Conservation (phyloP, 2,797 vertebrate genomes). For the Phaenicophaeus curvirostris region DNA sequence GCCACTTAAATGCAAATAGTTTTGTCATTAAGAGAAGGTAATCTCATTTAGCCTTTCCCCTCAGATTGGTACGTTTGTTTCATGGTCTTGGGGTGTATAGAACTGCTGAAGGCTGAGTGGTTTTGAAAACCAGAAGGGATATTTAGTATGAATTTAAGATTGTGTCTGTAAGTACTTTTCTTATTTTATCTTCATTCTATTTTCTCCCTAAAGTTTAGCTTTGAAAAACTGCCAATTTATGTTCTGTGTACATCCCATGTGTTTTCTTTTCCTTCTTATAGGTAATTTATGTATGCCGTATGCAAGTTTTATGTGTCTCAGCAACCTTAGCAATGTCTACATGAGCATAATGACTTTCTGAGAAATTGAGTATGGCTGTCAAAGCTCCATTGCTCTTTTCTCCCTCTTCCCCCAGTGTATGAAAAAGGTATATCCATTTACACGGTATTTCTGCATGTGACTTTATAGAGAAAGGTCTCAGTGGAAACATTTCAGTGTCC, state of each 20-base stretch:
- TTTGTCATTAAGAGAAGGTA: conserved; percentile 25
- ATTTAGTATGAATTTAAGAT: not conserved
- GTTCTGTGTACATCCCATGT: not conserved
- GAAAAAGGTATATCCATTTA: not conserved
- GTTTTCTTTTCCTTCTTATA: not conserved
- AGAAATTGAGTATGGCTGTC: not conserved
- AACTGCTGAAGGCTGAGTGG: not conserved
- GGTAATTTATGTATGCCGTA: not conserved
- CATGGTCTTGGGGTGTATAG: not conserved
- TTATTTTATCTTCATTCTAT: not conserved
- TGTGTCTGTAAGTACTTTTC: not conserved
- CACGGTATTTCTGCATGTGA: not conserved
- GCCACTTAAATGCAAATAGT: conserved; percentile 31
- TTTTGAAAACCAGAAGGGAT: not conserved
- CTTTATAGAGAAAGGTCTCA: not conserved
- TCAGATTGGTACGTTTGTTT: not conserved
- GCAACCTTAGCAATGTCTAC: not conserved
- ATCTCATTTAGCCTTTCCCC: conserved; percentile 31
- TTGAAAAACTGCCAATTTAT: not conserved
- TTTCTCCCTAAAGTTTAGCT: not conserved
- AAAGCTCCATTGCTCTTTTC: not conserved
- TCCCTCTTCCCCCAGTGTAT: not conserved
- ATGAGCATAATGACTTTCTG: not conserved
- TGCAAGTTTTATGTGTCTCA: not conserved
- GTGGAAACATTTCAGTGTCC: not conserved